Evolutionary conservation across 2,797 vertebrate genomes (phyloP).

Genomic region (Betta splendens): DNA sequence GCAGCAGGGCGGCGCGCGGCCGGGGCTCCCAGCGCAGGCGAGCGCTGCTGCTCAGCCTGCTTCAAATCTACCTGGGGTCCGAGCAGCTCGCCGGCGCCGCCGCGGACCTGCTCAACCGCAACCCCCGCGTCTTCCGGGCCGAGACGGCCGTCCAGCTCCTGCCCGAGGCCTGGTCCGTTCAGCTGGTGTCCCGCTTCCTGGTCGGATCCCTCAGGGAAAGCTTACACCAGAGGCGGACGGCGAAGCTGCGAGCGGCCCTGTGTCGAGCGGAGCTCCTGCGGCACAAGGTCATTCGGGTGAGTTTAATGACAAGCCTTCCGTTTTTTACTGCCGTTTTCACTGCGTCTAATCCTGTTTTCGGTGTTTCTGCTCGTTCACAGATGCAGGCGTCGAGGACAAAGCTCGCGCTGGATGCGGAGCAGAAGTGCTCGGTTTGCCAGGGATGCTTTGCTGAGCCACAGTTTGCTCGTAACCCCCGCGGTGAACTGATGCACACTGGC

Average conservation of each 20-base stretch:
- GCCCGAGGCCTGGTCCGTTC: conserved; percentile 76
- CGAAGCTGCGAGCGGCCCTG: conserved; percentile 64
- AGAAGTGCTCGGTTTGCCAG: conserved; percentile 66
- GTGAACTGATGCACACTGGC: conserved; percentile 70
- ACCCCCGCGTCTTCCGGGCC: conserved; percentile 52
- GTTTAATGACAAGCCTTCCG: conserved; percentile 28
- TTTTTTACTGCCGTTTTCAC: conserved; percentile 19
- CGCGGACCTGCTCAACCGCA: conserved; percentile 71
- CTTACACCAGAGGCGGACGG: conserved; percentile 72
- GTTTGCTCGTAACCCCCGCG: conserved; percentile 59
- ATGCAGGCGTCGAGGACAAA: conserved; percentile 64
- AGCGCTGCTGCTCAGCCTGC: conserved; percentile 62
- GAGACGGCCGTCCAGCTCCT: conserved; percentile 65
- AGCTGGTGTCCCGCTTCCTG: conserved; percentile 69
- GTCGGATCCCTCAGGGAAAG: conserved; percentile 65
- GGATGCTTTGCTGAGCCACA: conserved; percentile 54
- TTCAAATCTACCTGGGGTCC: conserved; percentile 69
- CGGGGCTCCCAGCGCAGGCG: conserved; percentile 43
- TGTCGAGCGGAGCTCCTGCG: conserved; percentile 62
- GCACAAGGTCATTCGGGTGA: conserved; percentile 72
- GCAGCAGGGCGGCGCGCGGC: conserved; percentile 62
- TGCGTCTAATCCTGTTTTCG: conserved; percentile 15
- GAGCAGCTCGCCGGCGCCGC: conserved; percentile 39
- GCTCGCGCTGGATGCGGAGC: conserved; percentile 60
- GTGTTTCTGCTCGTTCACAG: conserved; percentile 48